These are phyloP conservation scores for Subacronicta megacephala DNA, from an alignment of 2,888 invertebrate species.

Conservation along the genomic window DNA sequence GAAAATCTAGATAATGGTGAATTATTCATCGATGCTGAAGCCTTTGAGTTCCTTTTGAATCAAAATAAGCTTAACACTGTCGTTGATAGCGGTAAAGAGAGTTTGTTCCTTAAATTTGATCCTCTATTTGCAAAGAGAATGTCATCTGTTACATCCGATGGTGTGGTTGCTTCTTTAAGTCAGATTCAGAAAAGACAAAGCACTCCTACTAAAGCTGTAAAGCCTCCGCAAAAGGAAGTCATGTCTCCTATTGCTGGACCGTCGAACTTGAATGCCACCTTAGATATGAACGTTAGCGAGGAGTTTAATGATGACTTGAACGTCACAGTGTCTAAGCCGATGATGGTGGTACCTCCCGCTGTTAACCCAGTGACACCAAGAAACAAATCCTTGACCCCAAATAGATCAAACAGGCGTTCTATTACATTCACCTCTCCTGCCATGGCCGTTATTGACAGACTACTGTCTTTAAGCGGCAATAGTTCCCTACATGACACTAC, in stretches of 20 bases:
- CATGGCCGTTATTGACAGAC: constrained; percentile 87
- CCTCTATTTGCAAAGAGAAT: constrained; percentile 82
- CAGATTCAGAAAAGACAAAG: constrained; percentile 74
- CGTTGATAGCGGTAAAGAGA: constrained; percentile 83
- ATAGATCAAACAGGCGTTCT: constrained; percentile 79
- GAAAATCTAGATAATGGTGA: constrained; percentile 74
- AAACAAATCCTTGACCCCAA: constrained; percentile 74
- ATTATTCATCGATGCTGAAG: constrained; percentile 84
- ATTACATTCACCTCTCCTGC: constrained; percentile 85
- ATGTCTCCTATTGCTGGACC: constrained; percentile 63
- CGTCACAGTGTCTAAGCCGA: constrained; percentile 77
- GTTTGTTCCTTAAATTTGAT: constrained; percentile 84
- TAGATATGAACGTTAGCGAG: constrained; percentile 59
- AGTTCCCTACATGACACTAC: constrained; percentile 72
- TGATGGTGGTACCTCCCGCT: constrained; percentile 85
- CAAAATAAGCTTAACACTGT: constrained; percentile 79
- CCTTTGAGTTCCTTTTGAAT: constrained; percentile 83
- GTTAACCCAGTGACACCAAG: constrained; percentile 77
- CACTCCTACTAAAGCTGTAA: constrained; percentile 71
- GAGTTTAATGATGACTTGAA: constrained; percentile 72
- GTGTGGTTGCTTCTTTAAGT: constrained; percentile 73
- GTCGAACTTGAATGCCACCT: constrained; percentile 63
- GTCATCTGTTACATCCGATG: constrained; percentile 68
- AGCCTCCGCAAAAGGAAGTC: constrained; percentile 48
- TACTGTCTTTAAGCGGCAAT: constrained; percentile 81